Evolutionary conservation across 2,888 invertebrate species (phyloP), one percentile per base, ranked within the genome.

Genomic region (Ochropacha duplaris): DNA sequence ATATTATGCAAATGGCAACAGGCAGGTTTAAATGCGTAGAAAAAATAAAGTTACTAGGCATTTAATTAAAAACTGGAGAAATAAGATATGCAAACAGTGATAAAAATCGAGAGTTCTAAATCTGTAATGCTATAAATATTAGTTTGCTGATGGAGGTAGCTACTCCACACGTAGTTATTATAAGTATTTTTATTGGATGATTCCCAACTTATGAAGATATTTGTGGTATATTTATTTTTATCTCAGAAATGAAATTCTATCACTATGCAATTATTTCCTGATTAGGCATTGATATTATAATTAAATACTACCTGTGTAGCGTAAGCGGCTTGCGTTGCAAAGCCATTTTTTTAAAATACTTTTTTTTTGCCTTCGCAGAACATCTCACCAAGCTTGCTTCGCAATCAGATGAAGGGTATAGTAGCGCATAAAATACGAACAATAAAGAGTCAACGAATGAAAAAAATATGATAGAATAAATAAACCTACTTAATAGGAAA

Each of bases 71-170:
- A 28, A 8, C 28, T 9, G 9, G 9, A 9, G 28, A 9, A 31
- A 31, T 31, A 31, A 31, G 31, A 39, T 44, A 44, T 19, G 44
- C 44, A 44, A 44, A 44, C 44, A 44, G 44, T 14, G 19, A 39
- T 44, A 19, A 44, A 50, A 44, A 22, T 31, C 52, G 28, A 24
- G 52, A 24, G 28, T 19, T 52, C 28, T 28, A 31, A 31, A 31
- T 19, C 9, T 44, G 44, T 19, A 9, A 9, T 19, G 36, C 44
- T 50, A 31, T 54, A 54, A 56, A 56, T 26, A 66, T 49, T 19
- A 19, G 16, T 44, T 44, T 19, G 44, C 44, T 44, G 44, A 44
- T 44, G 44, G 44, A 44, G 36, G 44, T 16, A 44, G 36, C 1
- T 31, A 56, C 26, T 22, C 22, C 52, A 57, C 54, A 24, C 4